A percentile compares a stretch with the other conserved stretches of the same genome.
Evolutionary conservation across 2,888 invertebrate species (phyloP).

Genomic region (Eilema griseolum): DNA sequence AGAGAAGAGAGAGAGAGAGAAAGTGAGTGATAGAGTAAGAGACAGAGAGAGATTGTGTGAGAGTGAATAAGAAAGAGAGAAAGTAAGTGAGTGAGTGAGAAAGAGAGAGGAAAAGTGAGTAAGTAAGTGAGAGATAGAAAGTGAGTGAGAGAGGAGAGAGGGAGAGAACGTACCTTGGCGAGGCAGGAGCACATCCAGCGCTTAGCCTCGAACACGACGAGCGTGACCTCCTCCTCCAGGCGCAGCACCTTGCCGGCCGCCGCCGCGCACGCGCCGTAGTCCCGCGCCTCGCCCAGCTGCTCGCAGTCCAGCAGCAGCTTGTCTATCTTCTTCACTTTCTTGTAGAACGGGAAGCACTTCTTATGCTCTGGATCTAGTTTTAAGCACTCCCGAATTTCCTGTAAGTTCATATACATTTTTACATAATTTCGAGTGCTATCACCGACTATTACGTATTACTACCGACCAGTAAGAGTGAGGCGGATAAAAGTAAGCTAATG

Average conservation of each 20-base stretch:
- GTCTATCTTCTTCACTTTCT: conserved; percentile 97
- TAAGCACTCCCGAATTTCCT: conserved; percentile 98
- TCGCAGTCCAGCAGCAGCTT: conserved; percentile 91
- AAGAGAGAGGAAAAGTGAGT: no score
- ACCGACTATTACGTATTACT: no score
- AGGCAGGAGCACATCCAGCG: conserved; percentile 76
- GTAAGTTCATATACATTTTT: conserved; percentile 12
- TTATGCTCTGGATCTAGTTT: conserved; percentile 99
- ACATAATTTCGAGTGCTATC: no score
- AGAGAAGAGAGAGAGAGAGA: no score
- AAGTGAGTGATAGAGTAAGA: no score
- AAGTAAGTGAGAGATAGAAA: no score
- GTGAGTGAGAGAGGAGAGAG: not conserved
- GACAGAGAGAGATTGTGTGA: no score
- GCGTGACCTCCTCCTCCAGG: conserved; percentile 89
- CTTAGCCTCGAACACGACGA: conserved; percentile 92
- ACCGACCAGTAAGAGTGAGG: no score
- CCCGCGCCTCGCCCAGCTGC: conserved; percentile 86
- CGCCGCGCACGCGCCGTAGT: conserved; percentile 90
- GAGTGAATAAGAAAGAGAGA: no score
- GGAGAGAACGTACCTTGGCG: conserved; percentile 2
- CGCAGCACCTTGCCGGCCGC: conserved; percentile 90
- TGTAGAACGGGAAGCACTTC: conserved; percentile 98
- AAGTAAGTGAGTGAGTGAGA: no score
- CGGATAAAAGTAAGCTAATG: no score